Evolutionary conservation across 2,797 vertebrate species (phyloP), one percentile per base, ranked within the genome.

Genomic region (Esox lucius): DNA sequence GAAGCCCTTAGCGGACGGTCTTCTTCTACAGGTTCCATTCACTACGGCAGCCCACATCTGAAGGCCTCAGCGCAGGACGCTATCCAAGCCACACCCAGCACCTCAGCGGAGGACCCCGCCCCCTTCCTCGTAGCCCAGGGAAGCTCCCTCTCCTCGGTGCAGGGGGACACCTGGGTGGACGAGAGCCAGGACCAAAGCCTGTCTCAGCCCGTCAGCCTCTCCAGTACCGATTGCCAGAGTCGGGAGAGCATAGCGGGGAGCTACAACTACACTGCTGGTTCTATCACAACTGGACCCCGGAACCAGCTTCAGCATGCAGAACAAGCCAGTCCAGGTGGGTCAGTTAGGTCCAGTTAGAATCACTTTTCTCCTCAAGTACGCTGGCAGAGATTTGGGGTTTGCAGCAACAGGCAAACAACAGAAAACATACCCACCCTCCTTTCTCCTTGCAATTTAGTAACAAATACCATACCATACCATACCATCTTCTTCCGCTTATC

Each of bases 181-280:
- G 74, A 15, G 67, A 68, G 67, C 11, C 2, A 3, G 31, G 26
- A 35, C 64, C n/a, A 77, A 74, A 77, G 65, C 72, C 67, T 86
- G 66, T 89, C 86, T 39, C 70, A 74, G 24, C 33, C 64, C 2
- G 68, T 73, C 19, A 70, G 42, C 77, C 81, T 70, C 39, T 86
- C 75, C 83, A 83, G 69, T 67, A 74, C 80, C 0, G 87, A 89
- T 15, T 70, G 59, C 76, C 88, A 87, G 17, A 87, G 82, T 26
- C 83, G 80, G 78, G 86, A 92, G 61, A 88, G 88, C 2, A 78
- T 93, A 53, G 84, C 87, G 0, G 90, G 90, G 51, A 93, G 89
- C 79, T 93, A 92, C 86, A 80, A 64, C 77, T 91, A 90, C 86
- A 35, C 68, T 13, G 62, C 70, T 2, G 53, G 62, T 0, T 33